Conservation (phyloP, 2,113 vertebrate genomes). For the Prunella himalayana region DNA sequence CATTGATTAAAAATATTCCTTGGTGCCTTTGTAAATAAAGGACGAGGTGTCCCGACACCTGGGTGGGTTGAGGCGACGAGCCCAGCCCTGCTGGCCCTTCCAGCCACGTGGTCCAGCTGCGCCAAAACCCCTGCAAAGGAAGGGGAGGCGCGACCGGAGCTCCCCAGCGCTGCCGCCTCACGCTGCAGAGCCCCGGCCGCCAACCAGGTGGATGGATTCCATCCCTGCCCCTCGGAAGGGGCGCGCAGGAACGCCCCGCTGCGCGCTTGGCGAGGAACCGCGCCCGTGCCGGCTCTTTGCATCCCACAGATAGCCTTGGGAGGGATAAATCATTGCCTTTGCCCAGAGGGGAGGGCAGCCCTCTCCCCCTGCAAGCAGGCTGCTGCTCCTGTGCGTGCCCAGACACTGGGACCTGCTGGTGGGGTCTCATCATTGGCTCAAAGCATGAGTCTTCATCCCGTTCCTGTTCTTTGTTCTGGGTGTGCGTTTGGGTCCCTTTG, state of each 20-base stretch:
- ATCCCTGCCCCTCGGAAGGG: background rate
- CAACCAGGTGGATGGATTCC: background rate
- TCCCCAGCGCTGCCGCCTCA: background rate
- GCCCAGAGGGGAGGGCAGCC: background rate
- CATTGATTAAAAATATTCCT: background rate
- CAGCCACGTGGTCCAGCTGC: conserved; percentile 27
- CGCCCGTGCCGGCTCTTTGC: fast-evolving
- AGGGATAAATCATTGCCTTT: background rate
- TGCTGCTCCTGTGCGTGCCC: background rate
- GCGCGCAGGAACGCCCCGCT: background rate
- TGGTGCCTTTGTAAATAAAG: background rate
- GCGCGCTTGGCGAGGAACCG: background rate
- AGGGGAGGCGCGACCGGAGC: conserved; percentile 32
- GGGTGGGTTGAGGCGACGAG: background rate
- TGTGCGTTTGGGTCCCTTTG: fast-evolving
- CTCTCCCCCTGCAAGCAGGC: background rate
- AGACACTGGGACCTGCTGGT: fast-evolving
- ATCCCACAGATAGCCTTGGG: background rate
- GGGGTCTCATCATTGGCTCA: fast-evolving
- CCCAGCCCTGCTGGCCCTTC: background rate
- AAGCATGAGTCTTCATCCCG: fast-evolving
- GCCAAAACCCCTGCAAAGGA: conserved; percentile 44
- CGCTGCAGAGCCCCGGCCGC: background rate
- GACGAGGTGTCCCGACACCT: background rate
- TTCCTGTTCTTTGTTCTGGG: background rate